These are phyloP conservation scores for Helleia helle DNA, from an alignment of 2,888 invertebrate species.

Conservation along the genomic window DNA sequence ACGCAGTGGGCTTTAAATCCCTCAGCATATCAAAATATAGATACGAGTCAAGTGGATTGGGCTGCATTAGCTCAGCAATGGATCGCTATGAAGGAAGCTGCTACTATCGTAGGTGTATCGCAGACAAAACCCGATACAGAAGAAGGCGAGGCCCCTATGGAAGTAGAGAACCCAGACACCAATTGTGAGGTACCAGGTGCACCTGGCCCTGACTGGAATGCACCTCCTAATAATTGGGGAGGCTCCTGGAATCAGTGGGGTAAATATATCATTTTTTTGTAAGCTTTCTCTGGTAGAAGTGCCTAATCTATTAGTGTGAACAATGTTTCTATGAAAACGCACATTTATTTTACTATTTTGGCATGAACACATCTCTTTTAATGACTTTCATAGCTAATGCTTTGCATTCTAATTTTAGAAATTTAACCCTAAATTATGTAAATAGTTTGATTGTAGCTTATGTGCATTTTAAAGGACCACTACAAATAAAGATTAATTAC, in stretches of 20 bases:
- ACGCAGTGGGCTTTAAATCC: slow-evolving; percentile 89
- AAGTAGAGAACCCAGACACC: slow-evolving; percentile 82
- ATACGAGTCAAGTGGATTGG: slow-evolving; percentile 94
- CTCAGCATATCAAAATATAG: slow-evolving; percentile 85
- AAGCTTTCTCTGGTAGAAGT: slow-evolving; percentile 1
- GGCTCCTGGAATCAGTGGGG: slow-evolving; percentile 65
- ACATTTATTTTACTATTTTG: no score
- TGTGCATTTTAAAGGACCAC: no score
- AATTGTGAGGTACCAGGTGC: slow-evolving; percentile 45
- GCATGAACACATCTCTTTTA: no score
- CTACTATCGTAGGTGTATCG: slow-evolving; percentile 72
- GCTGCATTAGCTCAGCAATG: slow-evolving; percentile 97
- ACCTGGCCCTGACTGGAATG: slow-evolving; percentile 48
- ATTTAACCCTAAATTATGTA: no score
- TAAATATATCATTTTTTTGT: slow-evolving; percentile 26
- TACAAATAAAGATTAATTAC: no score
- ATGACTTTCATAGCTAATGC: no score
- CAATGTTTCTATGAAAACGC: no score
- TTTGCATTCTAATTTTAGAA: no score
- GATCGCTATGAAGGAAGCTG: slow-evolving; percentile 94
- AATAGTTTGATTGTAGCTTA: no score
- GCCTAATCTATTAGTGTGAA: no score
- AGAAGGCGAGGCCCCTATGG: slow-evolving; percentile 91
- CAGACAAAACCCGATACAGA: slow-evolving; percentile 74
- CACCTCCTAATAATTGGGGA: slow-evolving; percentile 51